Evolutionary conservation across 1,140 invertebrate genomes (phyloP).

Genomic region (Eriocheir sinensis): DNA sequence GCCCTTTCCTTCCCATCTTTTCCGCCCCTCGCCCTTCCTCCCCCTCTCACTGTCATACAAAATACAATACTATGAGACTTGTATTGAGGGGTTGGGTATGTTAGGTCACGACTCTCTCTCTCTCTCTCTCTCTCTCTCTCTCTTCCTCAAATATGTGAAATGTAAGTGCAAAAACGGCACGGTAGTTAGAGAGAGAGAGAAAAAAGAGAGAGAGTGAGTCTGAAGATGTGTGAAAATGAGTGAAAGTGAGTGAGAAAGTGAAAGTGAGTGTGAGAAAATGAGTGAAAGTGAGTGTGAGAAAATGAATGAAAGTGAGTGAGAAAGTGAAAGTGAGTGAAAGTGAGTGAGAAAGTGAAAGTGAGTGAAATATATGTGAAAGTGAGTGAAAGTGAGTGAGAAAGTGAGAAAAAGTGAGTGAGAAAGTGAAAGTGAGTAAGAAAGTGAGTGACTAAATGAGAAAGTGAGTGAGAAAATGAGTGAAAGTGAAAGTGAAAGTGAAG

Average conservation of each 20-base stretch:
- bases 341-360: neutral
- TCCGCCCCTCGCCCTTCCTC: no score
- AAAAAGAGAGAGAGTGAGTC: neutral
- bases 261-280: neutral
- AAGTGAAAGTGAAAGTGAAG: neutral
- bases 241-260: neutral
- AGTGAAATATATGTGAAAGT: no score
- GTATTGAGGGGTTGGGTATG: no score
- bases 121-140: no score
- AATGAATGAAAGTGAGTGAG: conserved; percentile 20
- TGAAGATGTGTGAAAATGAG: neutral
- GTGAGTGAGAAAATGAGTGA: neutral
- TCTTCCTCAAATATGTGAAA: no score
- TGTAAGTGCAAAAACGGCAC: no score
- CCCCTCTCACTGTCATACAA: no score
- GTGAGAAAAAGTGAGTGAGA: neutral
- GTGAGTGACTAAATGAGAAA: neutral
- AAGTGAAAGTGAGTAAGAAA: neutral
- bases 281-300: conserved; percentile 20
- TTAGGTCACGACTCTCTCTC: no score
- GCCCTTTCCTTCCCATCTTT: neutral
- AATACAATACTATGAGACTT: no score
- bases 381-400: neutral
- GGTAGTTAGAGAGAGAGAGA: neutral
- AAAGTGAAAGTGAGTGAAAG: neutral